phyloP scores from a whole-genome alignment of 1,140 invertebrate genomes.

The Bombyx mandarina region DNA sequence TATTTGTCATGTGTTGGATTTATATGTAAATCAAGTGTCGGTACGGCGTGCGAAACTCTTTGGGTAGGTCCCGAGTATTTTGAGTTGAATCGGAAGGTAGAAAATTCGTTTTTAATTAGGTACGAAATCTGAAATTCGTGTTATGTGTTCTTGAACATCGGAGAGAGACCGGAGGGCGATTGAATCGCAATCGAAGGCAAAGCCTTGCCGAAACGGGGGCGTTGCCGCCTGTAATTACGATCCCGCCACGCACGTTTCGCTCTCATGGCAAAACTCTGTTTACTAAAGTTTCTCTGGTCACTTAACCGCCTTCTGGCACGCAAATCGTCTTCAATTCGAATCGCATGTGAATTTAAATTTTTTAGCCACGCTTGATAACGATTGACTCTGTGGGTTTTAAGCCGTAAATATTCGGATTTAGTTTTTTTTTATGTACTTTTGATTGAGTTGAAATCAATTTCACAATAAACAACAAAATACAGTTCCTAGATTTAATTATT shows the following conservation, averaged over 20 bases:
- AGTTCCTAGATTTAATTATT: not conserved
- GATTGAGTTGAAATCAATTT: not conserved
- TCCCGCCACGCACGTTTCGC: slow-evolving; percentile 36
- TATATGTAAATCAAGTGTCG: slow-evolving; percentile 36
- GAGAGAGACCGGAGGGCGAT: slow-evolving; percentile 27
- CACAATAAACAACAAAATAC: not conserved
- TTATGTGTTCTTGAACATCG: slow-evolving; percentile 17
- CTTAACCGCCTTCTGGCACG: slow-evolving; percentile 56
- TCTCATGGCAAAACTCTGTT: slow-evolving; percentile 40
- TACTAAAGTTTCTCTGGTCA: slow-evolving; percentile 48
- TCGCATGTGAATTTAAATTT: slow-evolving; percentile 55
- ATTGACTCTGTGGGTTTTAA: too few species aligned
- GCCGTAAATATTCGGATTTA: too few species aligned
- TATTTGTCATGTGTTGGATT: slow-evolving; percentile 47
- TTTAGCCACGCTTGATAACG: slow-evolving; percentile 35
- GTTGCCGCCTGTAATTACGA: slow-evolving; percentile 46
- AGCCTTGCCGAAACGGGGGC: slow-evolving; percentile 35
- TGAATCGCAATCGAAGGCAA: slow-evolving; percentile 34
- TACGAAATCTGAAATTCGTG: slow-evolving; percentile 37
- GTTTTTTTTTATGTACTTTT: too few species aligned
- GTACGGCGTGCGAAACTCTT: too few species aligned
- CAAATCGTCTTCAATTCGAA: slow-evolving; percentile 41
- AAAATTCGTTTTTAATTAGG: slow-evolving; percentile 35
- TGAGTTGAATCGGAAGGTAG: too few species aligned
- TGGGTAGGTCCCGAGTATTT: too few species aligned